These are phyloP conservation scores for Beroe ovata DNA, from an alignment of 37 sponge, comb jelly and placozoan species.

Conservation along the genomic window DNA sequence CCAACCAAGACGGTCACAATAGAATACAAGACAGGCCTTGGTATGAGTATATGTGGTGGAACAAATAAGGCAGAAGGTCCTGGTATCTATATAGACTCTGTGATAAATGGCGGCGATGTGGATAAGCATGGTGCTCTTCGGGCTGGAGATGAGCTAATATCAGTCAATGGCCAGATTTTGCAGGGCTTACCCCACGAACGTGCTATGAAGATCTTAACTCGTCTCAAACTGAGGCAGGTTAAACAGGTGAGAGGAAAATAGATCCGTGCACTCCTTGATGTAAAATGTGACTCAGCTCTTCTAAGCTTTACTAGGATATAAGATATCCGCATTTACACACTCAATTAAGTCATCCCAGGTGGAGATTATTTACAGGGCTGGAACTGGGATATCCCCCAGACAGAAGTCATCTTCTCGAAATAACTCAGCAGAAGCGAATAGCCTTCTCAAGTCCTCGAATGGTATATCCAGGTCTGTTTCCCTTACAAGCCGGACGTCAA, in stretches of 20 bases:
- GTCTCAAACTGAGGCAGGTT: constrained; percentile 72
- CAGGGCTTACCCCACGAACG: constrained; percentile 69
- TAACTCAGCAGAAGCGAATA: not conserved
- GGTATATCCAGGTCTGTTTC: not conserved
- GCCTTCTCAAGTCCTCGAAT: constrained; percentile 5
- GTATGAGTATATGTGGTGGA: constrained; percentile 75
- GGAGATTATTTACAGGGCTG: constrained; percentile 36
- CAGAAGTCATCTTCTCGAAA: constrained; percentile 4
- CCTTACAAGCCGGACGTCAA: not conserved
- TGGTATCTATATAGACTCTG: constrained; percentile 73
- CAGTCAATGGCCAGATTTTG: constrained; percentile 78
- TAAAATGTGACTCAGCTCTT: too few species aligned
- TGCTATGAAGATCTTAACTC: constrained; percentile 73
- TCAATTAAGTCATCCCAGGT: constrained; percentile 59
- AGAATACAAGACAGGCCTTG: constrained; percentile 36
- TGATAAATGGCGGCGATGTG: constrained; percentile 78
- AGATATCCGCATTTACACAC: constrained; percentile 10
- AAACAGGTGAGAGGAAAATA: constrained; percentile 46
- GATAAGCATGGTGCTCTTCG: constrained; percentile 73
- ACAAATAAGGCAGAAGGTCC: constrained; percentile 70
- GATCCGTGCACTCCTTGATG: too few species aligned
- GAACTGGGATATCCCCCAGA: constrained; percentile 18
- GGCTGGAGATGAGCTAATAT: constrained; percentile 74
- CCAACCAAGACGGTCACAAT: constrained; percentile 32
- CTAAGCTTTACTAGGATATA: too few species aligned